Base-by-base conservation (phyloP, 2,797 vertebrate genomes). In the Apogon hyalosoma region DNA sequence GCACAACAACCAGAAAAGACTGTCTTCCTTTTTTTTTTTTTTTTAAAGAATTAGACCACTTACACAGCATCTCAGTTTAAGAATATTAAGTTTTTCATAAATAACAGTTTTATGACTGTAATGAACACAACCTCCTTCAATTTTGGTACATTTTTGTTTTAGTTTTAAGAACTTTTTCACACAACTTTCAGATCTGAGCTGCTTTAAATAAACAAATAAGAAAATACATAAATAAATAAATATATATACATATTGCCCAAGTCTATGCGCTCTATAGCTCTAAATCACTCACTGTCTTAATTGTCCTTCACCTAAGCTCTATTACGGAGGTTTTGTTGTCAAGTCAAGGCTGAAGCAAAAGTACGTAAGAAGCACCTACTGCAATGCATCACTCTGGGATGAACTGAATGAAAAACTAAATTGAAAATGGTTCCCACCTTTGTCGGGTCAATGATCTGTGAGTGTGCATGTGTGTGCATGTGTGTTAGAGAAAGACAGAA, bases 371-470 rank as follows among this genome's bases (percentile, higher is more conserved):
- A 63, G 61, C 50, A 10, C 41, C 13, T 18, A 31, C 73, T 62
- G 76, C 69, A 76, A 64, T 79, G 79, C 77, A 83, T 79, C 80
- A 74, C 52, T 61, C 45, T 24, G 33, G 43, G 49, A 70, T 2
- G n/a, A 71, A 75, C 41, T 21, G 36, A 80, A 63, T 72, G 65
- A 87, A 83, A 85, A 56, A 38, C 54, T 60, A 72, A 84, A 79
- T 54, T 67, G 79, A 80, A 87, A 84, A 73, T 69, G 68, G 70
- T 74, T 78, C 47, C 68, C 69, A 88, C 82, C 79, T 84, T 83
- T 79, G 63, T 62, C 14, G 51, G 75, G 78, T 89, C 82, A 82
- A 47, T 66, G 80, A 75, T 85, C 54, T 51, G 11, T 74, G n/a
- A 50, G 48, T 65, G 39, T 43, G 51, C 61, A 28, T 33, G 31